Percentiles rank a stretch among this genome's conserved stretches.
Conservation (phyloP, 2,113 vertebrate species). For the Daubentonia madagascariensis region DNA sequence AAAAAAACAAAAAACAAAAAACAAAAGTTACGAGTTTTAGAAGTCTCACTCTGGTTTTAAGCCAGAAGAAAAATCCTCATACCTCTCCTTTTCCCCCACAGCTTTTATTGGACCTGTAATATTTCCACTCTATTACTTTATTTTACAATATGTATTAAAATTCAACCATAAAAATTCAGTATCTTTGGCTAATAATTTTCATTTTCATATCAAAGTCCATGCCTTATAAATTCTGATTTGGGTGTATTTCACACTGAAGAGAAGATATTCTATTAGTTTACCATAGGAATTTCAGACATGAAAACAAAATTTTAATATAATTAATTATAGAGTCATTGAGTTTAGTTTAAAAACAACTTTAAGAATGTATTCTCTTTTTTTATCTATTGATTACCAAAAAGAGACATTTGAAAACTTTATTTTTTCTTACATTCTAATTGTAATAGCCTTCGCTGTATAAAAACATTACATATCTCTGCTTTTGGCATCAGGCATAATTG, state of each 20-base stretch:
- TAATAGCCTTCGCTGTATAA: neutral
- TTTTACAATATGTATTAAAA: neutral
- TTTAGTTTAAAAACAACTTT: neutral
- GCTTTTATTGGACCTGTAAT: neutral
- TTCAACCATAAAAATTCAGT: neutral
- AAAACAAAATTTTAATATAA: neutral
- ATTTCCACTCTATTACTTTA: neutral
- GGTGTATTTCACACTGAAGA: neutral
- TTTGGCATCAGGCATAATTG: neutral
- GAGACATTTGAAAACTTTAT: neutral
- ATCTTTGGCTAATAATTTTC: neutral
- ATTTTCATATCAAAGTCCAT: neutral
- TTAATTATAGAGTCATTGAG: neutral
- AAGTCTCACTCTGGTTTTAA: neutral
- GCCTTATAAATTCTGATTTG: neutral
- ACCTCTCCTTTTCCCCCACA: neutral
- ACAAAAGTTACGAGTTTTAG: neutral
- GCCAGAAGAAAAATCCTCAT: neutral
- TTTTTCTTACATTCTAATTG: neutral
- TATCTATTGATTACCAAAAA: neutral
- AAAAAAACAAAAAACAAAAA: neutral
- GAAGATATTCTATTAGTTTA: neutral
- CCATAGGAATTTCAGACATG: neutral
- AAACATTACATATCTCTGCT: neutral
- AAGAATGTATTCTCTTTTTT: neutral